phyloP scores from a whole-genome alignment of 2,113 vertebrate species.

The Xenus cinereus region DNA sequence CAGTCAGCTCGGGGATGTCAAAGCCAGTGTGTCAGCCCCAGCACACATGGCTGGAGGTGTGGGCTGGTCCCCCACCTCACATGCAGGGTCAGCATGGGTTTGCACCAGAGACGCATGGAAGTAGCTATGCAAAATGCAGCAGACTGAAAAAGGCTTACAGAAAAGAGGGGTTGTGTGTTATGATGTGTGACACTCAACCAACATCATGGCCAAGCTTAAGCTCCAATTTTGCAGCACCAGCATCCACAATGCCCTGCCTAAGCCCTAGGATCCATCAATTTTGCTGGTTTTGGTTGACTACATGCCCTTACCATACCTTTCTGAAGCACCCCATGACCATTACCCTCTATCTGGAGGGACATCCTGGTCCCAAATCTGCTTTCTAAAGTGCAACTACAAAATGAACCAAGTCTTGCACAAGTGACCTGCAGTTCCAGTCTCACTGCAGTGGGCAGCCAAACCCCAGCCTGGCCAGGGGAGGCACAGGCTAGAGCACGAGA shows the following conservation, averaged over 20 bases:
- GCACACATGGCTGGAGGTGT: fast-evolving
- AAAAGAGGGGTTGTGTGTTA: background rate
- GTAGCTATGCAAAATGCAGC: fast-evolving
- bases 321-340: background rate
- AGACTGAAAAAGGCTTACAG: background rate
- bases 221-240: background rate
- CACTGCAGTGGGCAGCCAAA: background rate
- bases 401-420: background rate
- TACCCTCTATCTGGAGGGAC: background rate
- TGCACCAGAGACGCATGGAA: fast-evolving
- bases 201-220: background rate
- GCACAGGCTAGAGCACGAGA: background rate
- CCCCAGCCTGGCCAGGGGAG: background rate
- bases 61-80: background rate
- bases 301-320: background rate
- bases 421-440: background rate
- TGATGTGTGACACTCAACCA: fast-evolving
- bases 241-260: background rate
- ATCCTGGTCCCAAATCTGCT: background rate
- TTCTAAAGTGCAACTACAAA: background rate
- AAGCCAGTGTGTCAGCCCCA: background rate
- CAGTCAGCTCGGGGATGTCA: fast-evolving
- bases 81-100: fast-evolving
- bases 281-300: background rate
- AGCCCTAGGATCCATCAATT: background rate